These are phyloP conservation scores for Cyclargus thomasi DNA, from an alignment of 1,140 invertebrate species.

Conservation along the genomic window DNA sequence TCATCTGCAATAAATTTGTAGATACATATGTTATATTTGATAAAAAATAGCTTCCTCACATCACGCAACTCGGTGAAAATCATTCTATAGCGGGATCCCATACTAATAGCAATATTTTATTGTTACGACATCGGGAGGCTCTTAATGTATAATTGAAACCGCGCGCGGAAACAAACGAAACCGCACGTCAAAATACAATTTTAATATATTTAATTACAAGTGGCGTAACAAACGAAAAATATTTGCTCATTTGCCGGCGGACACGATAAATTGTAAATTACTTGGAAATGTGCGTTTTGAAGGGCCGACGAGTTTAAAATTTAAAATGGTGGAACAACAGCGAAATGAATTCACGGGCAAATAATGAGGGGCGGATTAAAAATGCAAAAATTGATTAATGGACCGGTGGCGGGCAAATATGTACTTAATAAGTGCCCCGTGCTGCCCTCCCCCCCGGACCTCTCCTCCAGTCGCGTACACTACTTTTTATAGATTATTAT, in stretches of 20 bases:
- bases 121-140: not conserved
- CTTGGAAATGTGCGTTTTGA: conserved; percentile 68
- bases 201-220: conserved; percentile 69
- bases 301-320: conserved; percentile 53
- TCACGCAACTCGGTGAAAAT: no score
- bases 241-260: conserved; percentile 70
- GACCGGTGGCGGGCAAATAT: conserved; percentile 63
- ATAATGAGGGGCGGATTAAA: conserved; percentile 72
- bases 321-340: conserved; percentile 63
- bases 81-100: no score
- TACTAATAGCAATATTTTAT: no score
- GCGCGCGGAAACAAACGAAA: conserved; percentile 39
- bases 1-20: no score
- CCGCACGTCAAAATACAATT: conserved; percentile 63
- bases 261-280: conserved; percentile 74
- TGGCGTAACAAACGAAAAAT: conserved; percentile 72
- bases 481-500: not conserved
- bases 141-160: conserved; percentile 37
- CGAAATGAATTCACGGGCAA: conserved; percentile 68
- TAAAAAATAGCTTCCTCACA: no score
- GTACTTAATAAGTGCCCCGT: conserved; percentile 49
- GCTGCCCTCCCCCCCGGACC: not conserved
- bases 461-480: conserved; percentile 19
- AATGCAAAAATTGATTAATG: conserved; percentile 75
- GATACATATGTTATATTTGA: no score